These are phyloP conservation scores for Chlorodrepanis virens DNA, from an alignment of 2,113 vertebrate species.

Conservation along the genomic window DNA sequence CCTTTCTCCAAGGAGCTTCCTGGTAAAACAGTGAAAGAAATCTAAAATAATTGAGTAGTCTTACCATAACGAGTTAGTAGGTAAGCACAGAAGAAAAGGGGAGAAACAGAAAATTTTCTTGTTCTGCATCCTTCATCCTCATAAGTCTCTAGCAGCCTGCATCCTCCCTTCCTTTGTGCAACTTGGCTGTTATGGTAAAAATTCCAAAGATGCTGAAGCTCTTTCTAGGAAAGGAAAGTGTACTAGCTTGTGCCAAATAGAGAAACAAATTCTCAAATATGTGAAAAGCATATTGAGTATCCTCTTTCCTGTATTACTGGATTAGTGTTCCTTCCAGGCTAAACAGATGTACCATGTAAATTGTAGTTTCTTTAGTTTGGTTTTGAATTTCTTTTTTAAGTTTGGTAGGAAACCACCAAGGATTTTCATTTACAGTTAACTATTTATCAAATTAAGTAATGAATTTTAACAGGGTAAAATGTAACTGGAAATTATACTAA, in stretches of 20 bases:
- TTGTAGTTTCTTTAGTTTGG: not conserved
- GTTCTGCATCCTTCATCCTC: not conserved
- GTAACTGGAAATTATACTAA: not conserved
- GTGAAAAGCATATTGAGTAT: not conserved
- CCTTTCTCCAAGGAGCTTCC: not conserved
- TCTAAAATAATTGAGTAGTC: not conserved
- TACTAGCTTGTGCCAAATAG: not conserved
- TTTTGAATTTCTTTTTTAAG: not conserved
- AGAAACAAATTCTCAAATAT: not conserved
- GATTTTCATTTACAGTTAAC: not conserved
- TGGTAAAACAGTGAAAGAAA: not conserved
- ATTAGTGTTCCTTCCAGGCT: not conserved
- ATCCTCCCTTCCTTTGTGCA: not conserved
- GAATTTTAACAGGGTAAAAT: not conserved
- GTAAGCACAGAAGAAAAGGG: not conserved
- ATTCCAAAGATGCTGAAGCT: not conserved
- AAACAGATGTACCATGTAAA: fast-evolving
- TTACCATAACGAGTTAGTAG: fast-evolving
- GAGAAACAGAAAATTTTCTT: not conserved
- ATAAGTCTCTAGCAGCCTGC: not conserved
- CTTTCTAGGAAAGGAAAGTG: not conserved
- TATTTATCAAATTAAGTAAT: not conserved
- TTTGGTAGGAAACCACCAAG: not conserved
- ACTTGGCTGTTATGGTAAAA: not conserved
- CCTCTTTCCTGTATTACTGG: not conserved